Base-by-base conservation (phyloP, 2,888 invertebrate genomes). In the Folsomia manolachei region DNA sequence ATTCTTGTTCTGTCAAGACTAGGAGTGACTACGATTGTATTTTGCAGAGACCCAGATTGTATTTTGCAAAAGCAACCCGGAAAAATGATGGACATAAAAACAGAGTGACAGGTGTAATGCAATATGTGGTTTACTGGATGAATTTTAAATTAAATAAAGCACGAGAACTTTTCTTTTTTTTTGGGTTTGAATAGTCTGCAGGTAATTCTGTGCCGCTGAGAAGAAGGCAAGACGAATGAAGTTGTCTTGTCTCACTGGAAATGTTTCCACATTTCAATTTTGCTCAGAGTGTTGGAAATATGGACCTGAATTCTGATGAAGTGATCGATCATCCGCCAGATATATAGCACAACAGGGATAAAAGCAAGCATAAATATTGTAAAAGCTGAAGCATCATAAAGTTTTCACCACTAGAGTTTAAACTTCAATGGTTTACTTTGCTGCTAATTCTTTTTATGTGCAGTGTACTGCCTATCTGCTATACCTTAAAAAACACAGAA, bases 31-130 rank as follows among this genome's bases (percentile, higher is more conserved):
- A n/a, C n/a, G n/a, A n/a, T n/a, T n/a, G n/a, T n/a, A n/a, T n/a
- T n/a, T n/a, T n/a, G n/a, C n/a, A n/a, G n/a, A n/a, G n/a, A 39
- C 7, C 39, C 4, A 39, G 39, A 39, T 39, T 56, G 56, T 51
- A 18, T 56, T 56, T 56, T 18, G 56, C 56, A 56, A 56, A 19
- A 56, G 51, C 56, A 14, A 14, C 7, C 7, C 4, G 39, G 39
- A 39, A 14, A 39, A 39, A 39, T 56, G 56, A 56, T 56, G n/a
- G 19, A n/a, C 56, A 56, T 56, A 19, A 56, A 21, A n/a, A n/a
- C n/a, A 56, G 56, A 56, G 19, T 56, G 56, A 56, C 56, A 56
- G 56, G 56, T 56, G 56, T 56, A 56, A 56, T 56, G 56, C 56
- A 56, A 56, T 56, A 56, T 56, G 56, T 18, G 56, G 56, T 19